These are phyloP conservation scores for Tyrannus savana DNA, from an alignment of 2,113 vertebrate species.

Conservation along the genomic window DNA sequence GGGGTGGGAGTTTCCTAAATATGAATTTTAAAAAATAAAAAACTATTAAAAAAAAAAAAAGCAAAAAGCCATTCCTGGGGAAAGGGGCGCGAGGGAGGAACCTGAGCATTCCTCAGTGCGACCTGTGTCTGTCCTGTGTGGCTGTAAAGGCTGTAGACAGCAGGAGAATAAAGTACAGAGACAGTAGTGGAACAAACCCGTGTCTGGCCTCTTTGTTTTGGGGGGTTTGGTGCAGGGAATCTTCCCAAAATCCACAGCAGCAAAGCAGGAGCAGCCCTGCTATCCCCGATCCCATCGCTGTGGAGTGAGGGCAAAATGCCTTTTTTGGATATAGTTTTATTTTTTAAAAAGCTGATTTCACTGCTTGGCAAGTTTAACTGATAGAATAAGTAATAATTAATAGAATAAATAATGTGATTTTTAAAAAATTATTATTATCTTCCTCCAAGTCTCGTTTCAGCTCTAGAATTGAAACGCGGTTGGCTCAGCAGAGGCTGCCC, in stretches of 20 bases:
- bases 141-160: constrained; percentile 79
- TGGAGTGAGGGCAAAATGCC: neutral
- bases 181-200: constrained; percentile 71
- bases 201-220: constrained; percentile 51
- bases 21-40: neutral
- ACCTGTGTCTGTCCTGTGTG: constrained; percentile 81
- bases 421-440: neutral
- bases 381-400: neutral
- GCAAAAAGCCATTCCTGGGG: constrained; percentile 72
- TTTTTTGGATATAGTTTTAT: neutral
- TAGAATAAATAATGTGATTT: neutral
- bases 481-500: neutral
- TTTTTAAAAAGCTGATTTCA: neutral
- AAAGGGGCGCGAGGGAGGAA: constrained; percentile 64
- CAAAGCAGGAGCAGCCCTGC: neutral
- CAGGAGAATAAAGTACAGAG: constrained; percentile 84
- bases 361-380: neutral
- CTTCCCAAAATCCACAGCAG: neutral
- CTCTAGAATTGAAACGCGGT: neutral
- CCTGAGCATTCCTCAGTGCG: constrained; percentile 82
- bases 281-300: neutral
- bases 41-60: neutral
- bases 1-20: too few relatives aligned
- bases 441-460: neutral
- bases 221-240: neutral